Evolutionary conservation across 2,888 invertebrate genomes (phyloP).

Genomic region (Xestia rhomboidea): DNA sequence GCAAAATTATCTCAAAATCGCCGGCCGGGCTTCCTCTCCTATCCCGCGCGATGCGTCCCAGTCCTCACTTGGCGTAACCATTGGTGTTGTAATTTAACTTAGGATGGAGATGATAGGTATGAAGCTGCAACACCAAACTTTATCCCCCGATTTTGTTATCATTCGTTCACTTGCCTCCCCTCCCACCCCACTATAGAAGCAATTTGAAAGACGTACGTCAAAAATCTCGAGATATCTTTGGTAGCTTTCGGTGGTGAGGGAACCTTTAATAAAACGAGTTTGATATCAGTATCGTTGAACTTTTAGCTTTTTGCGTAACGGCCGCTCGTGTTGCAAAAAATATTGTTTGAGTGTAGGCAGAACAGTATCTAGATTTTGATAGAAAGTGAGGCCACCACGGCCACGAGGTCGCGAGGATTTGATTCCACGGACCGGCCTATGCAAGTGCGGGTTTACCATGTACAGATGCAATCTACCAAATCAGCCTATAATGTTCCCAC

Average conservation of each 20-base stretch:
- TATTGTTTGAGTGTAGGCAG: slow-evolving; percentile 12
- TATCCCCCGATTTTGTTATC: not conserved
- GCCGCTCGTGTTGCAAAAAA: slow-evolving; percentile 48
- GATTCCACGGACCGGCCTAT: too few species aligned
- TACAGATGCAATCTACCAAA: too few species aligned
- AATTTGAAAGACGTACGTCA: too few species aligned
- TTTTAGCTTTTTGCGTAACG: slow-evolving; percentile 45
- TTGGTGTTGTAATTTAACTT: not conserved
- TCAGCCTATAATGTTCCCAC: too few species aligned
- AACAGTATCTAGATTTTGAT: not conserved
- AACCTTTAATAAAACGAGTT: slow-evolving; percentile 34
- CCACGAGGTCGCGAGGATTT: too few species aligned
- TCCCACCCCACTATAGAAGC: too few species aligned
- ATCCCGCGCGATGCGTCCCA: not conserved
- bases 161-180: not conserved
- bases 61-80: not conserved
- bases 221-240: not conserved
- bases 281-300: slow-evolving; percentile 48
- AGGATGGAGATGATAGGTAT: not conserved
- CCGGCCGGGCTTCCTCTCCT: too few species aligned
- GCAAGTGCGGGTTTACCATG: too few species aligned
- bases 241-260: slow-evolving; percentile 25
- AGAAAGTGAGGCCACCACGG: not conserved
- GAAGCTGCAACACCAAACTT: not conserved
- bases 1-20: too few species aligned